Base-by-base conservation (phyloP, 2,797 vertebrate genomes). In the Prunella strophiata region DNA sequence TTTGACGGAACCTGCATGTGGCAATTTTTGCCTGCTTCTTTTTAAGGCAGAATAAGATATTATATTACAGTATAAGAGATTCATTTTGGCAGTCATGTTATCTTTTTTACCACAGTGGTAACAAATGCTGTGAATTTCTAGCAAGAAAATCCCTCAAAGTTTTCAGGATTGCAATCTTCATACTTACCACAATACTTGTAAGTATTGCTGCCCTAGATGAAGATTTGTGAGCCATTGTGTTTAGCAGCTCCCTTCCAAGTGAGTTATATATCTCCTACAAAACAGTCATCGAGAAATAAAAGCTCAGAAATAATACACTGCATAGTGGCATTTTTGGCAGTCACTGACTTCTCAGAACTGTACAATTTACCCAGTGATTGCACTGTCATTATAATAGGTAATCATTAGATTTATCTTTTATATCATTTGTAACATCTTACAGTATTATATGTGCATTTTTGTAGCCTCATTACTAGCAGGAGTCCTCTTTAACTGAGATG, bases 351-450 rank as follows among this genome's bases (percentile, higher is more conserved):
- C 96, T 95, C 89, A 96, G 90, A 95, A 96, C 92, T 78, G 68
- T 95, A 94, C 93, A 88, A 97, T 97, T 97, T 97, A 97, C 97
- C 91, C 96, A 97, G 20, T 75, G 97, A 97, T 88, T 97, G 95
- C 94, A 89, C 92, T 97, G 97, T 96, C 97, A 96, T 97, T 98
- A 97, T 95, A 98, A 98, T 86, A 97, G 96, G 94, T 96, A 98
- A 98, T 98, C 91, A 97, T 98, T 97, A 98, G 97, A 98, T 98
- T 98, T 98, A 98, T 98, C 97, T 97, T 97, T 97, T 88, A 96
- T 97, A 97, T 98, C 96, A 98, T 97, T 97, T 97, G 96, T 96
- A 97, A 95, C 94, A 97, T 98, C 96, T 97, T 97, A 97, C 85
- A 97, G 94, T 95, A 96, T 97, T 97, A 94, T 95, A 93, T 82